These are phyloP conservation scores for Etheostoma perlongum DNA, from an alignment of 2,797 vertebrate species.

Conservation along the genomic window DNA sequence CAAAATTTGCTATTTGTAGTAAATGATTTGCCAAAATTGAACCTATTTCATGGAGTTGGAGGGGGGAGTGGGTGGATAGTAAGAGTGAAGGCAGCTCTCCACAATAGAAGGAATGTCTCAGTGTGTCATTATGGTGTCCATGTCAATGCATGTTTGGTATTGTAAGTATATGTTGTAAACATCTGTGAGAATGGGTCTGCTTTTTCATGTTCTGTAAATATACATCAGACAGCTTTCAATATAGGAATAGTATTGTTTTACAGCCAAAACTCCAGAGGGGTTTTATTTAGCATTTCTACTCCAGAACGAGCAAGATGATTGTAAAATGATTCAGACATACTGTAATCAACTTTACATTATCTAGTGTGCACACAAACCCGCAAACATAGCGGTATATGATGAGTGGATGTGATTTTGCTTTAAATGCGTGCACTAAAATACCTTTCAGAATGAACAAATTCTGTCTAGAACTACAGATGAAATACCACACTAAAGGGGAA, in stretches of 20 bases:
- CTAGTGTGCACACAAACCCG: constrained; percentile 46
- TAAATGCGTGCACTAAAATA: constrained; percentile 36
- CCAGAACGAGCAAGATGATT: constrained; percentile 53
- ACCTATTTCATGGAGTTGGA: constrained; percentile 24
- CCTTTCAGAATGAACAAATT: constrained; percentile 27
- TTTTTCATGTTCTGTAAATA: constrained; percentile 74
- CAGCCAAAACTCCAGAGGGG: constrained; percentile 53
- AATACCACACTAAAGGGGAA: constrained; percentile 15
- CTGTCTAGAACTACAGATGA: constrained; percentile 7
- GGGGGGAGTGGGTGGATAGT: constrained; percentile 41
- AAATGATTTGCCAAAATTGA: constrained; percentile 33
- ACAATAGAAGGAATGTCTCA: constrained; percentile 74
- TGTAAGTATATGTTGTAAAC: constrained; percentile 79
- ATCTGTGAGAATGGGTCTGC: constrained; percentile 64
- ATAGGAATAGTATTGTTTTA: constrained; percentile 73
- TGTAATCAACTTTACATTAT: constrained; percentile 75
- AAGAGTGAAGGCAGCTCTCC: constrained; percentile 48
- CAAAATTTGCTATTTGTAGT: not conserved
- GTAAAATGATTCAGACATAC: constrained; percentile 66
- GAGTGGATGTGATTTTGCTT: constrained; percentile 46
- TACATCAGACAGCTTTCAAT: constrained; percentile 63
- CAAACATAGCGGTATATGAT: constrained; percentile 40
- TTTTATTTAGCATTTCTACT: constrained; percentile 68
- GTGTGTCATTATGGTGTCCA: constrained; percentile 77
- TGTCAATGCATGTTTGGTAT: constrained; percentile 76